Base-by-base conservation (phyloP, 2,888 invertebrate species). In the Cephalotes varians region DNA sequence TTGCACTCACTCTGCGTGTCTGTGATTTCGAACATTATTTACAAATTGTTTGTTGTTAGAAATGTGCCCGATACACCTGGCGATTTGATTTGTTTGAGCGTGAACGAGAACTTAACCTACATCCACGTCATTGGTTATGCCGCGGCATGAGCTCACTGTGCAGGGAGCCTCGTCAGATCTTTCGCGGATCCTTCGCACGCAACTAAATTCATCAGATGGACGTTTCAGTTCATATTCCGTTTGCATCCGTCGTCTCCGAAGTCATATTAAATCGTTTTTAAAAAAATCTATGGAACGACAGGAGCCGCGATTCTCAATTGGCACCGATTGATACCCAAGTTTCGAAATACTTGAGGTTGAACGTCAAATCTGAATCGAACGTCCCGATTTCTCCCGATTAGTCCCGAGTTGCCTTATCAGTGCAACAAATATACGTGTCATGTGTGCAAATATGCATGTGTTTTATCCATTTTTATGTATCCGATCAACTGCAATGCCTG, bases 1-100 rank as follows among this genome's bases (percentile, higher is more conserved):
- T 31, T 31, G 31, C 71, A 96, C 97, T 96, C 95, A 98, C 98
- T 98, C 95, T 98, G 98, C 40, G 97, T 96, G 93, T 98, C 98
- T 87, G 97, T 96, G 92, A 98, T 96, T 95, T 98, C 97, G 94
- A 98, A 97, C 98, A 98, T 98, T 67, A 93, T 94, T 96, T 89
- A 83, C 73, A 25, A 34, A 58, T 56, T 49, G 12, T 64, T 37
- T 69, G 60, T 37, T 47, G 31, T 47, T n/a, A 58, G 7, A 51
- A 64, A 60, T n/a, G 49, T 49, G 60, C 34, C 25, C 12, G 69
- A 82, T 51, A 31, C 77, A 77, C 7, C 65, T 40, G 56, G n/a
- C 31, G 28, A 58, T 54, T 37, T 21, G 65, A 76, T 81, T 77
- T 31, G 51, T 40, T 62, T 79, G 84, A 84, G 77, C 79, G 62